Evolutionary conservation across 2,113 vertebrate species (phyloP).

Genomic region (Chamaetylas fuelleborni): DNA sequence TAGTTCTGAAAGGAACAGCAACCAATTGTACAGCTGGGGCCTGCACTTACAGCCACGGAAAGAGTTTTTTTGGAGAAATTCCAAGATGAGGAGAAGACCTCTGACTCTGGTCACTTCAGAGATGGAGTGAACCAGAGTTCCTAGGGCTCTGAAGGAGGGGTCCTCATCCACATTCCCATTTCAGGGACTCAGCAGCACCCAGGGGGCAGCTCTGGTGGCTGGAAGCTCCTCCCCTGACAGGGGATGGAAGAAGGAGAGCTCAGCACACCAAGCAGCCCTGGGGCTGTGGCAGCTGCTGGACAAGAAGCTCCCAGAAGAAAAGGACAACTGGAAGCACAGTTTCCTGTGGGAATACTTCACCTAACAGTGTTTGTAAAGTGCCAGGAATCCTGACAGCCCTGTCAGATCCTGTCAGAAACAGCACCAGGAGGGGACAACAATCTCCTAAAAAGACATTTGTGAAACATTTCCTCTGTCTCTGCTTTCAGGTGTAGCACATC

Average conservation of each 20-base stretch:
- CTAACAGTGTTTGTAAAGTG: not conserved
- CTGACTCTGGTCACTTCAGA: not conserved
- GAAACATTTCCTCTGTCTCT: not conserved
- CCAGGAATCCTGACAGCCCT: not conserved
- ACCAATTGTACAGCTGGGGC: not conserved
- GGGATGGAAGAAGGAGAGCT: not conserved
- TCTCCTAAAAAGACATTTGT: not conserved
- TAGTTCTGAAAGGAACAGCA: not conserved
- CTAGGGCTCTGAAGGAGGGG: not conserved
- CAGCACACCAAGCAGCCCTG: not conserved
- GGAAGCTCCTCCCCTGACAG: not conserved
- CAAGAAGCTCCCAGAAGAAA: not conserved
- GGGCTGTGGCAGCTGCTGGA: not conserved
- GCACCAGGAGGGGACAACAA: not conserved
- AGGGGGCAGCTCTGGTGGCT: not conserved
- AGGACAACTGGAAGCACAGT: not conserved
- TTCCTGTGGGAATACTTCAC: not conserved
- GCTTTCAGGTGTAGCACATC: not conserved
- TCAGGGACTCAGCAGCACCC: not conserved
- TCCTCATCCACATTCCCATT: not conserved
- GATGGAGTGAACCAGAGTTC: not conserved
- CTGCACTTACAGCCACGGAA: not conserved
- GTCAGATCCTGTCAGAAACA: not conserved
- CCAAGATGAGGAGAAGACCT: not conserved
- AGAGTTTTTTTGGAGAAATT: not conserved